These are phyloP conservation scores for Biston stratarius DNA, from an alignment of 2,888 invertebrate species.

Conservation along the genomic window DNA sequence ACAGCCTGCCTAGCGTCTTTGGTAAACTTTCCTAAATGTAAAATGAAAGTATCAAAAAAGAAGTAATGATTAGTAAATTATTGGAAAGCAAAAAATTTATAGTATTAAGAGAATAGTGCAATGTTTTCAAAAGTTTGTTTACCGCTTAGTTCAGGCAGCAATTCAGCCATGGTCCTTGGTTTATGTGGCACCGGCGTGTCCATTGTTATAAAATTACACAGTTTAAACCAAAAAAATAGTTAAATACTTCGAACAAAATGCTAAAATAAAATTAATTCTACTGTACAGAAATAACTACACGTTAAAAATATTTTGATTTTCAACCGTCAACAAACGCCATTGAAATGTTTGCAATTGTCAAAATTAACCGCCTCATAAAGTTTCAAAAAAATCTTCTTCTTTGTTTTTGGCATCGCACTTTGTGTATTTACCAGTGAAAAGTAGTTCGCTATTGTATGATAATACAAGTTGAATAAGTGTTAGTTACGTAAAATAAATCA, in stretches of 20 bases:
- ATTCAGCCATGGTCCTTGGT: slow-evolving; percentile 70
- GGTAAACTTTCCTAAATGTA: slow-evolving; percentile 63
- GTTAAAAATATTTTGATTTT: slow-evolving; percentile 1
- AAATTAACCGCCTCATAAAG: neutral
- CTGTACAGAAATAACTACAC: neutral
- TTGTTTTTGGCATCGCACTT: too few species aligned
- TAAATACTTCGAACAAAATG: slow-evolving; percentile 17
- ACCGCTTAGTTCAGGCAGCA: slow-evolving; percentile 69
- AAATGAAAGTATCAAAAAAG: too few species aligned
- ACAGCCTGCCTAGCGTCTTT: slow-evolving; percentile 60
- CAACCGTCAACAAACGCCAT: slow-evolving; percentile 5
- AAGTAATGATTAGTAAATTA: neutral
- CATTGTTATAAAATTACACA: slow-evolving; percentile 45
- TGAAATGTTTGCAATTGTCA: neutral
- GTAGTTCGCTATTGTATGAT: too few species aligned
- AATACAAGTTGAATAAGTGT: too few species aligned
- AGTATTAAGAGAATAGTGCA: neutral
- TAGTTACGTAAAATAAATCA: too few species aligned
- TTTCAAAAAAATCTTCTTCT: too few species aligned
- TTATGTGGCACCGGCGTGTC: slow-evolving; percentile 58
- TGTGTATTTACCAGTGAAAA: too few species aligned
- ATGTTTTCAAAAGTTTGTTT: slow-evolving; percentile 33
- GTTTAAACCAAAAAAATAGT: neutral
- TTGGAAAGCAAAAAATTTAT: neutral
- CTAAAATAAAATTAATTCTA: neutral